A percentile compares a stretch with the other conserved stretches of the same genome.
Evolutionary conservation across 2,113 vertebrate genomes (phyloP).

Genomic region (Ia io): DNA sequence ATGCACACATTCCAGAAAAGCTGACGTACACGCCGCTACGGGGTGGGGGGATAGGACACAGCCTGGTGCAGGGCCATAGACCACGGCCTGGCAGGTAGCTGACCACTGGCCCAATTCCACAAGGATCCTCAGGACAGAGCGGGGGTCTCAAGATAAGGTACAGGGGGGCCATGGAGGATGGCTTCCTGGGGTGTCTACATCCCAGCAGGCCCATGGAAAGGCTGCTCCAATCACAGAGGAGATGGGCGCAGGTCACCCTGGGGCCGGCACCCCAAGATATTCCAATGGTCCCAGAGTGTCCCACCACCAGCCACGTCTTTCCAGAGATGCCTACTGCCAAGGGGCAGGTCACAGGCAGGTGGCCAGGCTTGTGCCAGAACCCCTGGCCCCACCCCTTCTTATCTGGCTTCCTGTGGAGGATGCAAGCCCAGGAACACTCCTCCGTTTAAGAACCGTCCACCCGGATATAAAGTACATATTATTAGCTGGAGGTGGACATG

Average conservation of each 20-base stretch:
- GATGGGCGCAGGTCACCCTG: fast-evolving
- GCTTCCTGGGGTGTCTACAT: not conserved
- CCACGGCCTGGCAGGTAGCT: not conserved
- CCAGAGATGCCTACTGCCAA: not conserved
- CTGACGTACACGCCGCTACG: slow-evolving; percentile 55
- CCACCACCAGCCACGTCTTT: not conserved
- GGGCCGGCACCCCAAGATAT: not conserved
- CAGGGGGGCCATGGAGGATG: fast-evolving
- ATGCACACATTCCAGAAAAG: slow-evolving; percentile 17
- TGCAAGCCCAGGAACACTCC: not conserved
- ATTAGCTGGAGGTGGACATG: not conserved
- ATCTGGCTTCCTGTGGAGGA: not conserved
- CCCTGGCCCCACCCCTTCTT: not conserved
- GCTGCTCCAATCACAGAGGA: not conserved
- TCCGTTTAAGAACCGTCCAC: not conserved
- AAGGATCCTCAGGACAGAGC: fast-evolving
- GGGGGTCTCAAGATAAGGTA: not conserved
- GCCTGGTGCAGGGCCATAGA: not conserved
- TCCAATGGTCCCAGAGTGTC: not conserved
- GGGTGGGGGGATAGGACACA: fast-evolving
- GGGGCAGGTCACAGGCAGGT: not conserved
- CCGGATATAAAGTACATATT: not conserved
- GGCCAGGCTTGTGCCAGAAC: not conserved
- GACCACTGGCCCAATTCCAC: not conserved
- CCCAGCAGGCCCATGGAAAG: not conserved